Evolutionary conservation across 2,888 invertebrate genomes (phyloP).

Genomic region (Lasioglossum lativentre): DNA sequence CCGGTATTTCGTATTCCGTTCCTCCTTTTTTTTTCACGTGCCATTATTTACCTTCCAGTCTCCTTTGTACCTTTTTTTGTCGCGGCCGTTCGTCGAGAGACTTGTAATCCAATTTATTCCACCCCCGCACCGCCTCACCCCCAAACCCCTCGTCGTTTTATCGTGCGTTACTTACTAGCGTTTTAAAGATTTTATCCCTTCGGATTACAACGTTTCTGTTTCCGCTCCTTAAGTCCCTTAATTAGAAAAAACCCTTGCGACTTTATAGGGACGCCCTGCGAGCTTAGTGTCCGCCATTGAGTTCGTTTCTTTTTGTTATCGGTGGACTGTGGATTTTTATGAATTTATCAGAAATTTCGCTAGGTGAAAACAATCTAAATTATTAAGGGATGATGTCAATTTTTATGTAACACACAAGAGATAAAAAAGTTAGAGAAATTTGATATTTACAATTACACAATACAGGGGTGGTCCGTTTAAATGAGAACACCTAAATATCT

Average conservation of each 20-base stretch:
- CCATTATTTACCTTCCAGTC: constrained; percentile 52
- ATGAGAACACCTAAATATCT: too few species aligned
- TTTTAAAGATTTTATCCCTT: constrained; percentile 13
- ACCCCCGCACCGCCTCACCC: not conserved
- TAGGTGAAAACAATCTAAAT: too few species aligned
- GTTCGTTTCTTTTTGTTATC: not conserved
- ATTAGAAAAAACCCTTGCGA: not conserved
- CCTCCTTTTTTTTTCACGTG: constrained; percentile 20
- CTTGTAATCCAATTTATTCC: constrained; percentile 52
- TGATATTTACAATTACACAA: not conserved
- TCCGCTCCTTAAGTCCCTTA: not conserved
- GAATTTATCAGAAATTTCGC: not conserved
- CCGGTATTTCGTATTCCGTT: constrained; percentile 15
- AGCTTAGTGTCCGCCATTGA: not conserved
- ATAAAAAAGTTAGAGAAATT: not conserved
- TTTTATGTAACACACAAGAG: not conserved
- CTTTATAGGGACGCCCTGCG: not conserved
- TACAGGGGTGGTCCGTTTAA: too few species aligned
- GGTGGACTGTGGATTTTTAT: not conserved
- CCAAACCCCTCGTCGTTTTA: not conserved
- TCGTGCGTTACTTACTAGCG: constrained; percentile 11
- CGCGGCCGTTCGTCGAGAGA: constrained; percentile 44
- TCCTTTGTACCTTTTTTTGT: constrained; percentile 46
- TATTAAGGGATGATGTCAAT: not conserved
- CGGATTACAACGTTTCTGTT: not conserved